Base-by-base conservation (phyloP, 2,113 vertebrate genomes). In the Tragelaphus scriptus region DNA sequence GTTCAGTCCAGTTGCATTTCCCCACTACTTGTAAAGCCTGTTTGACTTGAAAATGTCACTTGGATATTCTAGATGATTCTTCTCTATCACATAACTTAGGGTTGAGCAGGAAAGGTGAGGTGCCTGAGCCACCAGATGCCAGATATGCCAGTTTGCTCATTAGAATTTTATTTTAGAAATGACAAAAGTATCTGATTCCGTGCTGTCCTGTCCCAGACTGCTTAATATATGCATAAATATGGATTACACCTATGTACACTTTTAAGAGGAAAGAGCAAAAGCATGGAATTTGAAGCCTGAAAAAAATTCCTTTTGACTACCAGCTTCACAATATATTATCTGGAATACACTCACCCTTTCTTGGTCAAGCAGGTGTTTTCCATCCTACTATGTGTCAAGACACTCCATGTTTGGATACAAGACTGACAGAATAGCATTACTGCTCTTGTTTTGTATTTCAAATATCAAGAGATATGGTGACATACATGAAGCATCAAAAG, bases 111-210 rank as follows among this genome's bases (percentile, higher is more conserved):
- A 7, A 86, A 17, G 17, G 82, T 36, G 7, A 30, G 25, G 4
- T 12, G 56, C 6, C 53, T 36, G 7, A 26, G 49, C 4, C 12
- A 68, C 7, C 63, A 65, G 65, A 32, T 5, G 49, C 11, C 12
- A 85, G 9, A 36, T 47, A 28, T 56, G 2, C 23, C 81, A 68
- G 6, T 65, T 49, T 77, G 12, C 4, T 93, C 47, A 81, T 4
- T 40, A 89, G n/a, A 88, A 94, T 87, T 95, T 65, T 21, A 91
- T 55, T 95, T 90, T 84, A 75, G 53, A 92, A 85, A 92, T 32
- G 51, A 3, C 23, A 88, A 85, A 12, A 36, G 51, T 47, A 88
- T 44, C 47, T 91, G 25, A 68, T 58, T 81, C n/a, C 30, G 0
- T 30, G 9, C 44, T 49, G 19, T 40, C 2, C 6, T 77, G 77